Conservation (phyloP, 2,797 vertebrate species). For the Acrocephalus scirpaceus region DNA sequence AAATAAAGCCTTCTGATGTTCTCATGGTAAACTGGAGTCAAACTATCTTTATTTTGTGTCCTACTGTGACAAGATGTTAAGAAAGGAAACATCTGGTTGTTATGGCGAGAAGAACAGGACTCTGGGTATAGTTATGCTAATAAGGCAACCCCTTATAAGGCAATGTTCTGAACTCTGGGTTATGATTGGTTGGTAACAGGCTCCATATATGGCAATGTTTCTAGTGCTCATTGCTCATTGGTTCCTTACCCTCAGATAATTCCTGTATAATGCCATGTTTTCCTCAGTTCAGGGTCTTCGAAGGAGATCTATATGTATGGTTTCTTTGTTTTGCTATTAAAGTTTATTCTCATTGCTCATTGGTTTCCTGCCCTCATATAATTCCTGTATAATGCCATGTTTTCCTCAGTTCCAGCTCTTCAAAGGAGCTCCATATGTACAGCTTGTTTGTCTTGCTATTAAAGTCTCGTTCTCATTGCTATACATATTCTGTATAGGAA, state of each 20-base stretch:
- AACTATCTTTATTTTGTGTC: no score
- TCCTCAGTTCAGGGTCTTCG: rapidly evolving
- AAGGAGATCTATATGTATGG: background rate
- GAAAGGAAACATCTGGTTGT: background rate
- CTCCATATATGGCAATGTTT: background rate
- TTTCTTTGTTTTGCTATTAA: no score
- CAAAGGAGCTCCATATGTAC: background rate
- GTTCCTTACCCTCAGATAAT: no score
- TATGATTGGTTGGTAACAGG: background rate
- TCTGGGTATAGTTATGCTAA: background rate
- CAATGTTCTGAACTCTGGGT: background rate
- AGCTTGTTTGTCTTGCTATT: background rate
- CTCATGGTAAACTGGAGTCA: no score
- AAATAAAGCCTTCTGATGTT: no score
- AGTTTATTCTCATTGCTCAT: no score
- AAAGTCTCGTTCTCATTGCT: background rate
- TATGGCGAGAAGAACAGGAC: background rate
- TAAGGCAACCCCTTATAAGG: background rate
- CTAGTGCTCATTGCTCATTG: background rate
- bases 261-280: background rate
- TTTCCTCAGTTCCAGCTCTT: background rate
- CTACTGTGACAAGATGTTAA: background rate
- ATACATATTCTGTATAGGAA: background rate
- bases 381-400: background rate
- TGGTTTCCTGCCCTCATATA: background rate